Evolutionary conservation across 2,888 invertebrate genomes (phyloP), one percentile per base, ranked within the genome.

Genomic region (Diarsia dahlii): DNA sequence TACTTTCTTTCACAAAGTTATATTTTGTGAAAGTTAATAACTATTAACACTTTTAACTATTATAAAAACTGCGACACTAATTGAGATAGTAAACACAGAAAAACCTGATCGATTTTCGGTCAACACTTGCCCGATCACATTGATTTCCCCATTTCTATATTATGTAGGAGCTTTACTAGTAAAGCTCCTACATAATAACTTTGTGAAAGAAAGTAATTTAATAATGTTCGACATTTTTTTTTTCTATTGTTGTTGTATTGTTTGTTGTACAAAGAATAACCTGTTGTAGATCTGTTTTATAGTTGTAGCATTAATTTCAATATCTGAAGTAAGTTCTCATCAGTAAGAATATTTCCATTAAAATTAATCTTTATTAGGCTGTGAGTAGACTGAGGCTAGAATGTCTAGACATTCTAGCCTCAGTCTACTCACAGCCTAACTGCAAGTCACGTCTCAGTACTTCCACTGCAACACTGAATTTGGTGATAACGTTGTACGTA

Each of bases 401-500:
- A n/a, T n/a, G n/a, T n/a, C n/a, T n/a, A 72, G 15, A 20, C 23
- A 12, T 23, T 13, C 28, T 45, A n/a, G 18, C 18, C 34, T 45
- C 50, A 23, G 0, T 52, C 28, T 50, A 39, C 28, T n/a, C 20
- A 65, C 50, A 23, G 20, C 20, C 34, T 58, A 15, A 48, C 46
- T 62, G 45, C 13, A n/a, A 15, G 60, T 66, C 79, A 78, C 78
- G 80, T 66, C 1, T 62, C 28, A 50, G 46, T 58, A 45, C 71
- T 72, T 66, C 65, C 18, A 66, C 56, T 63, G 78, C 70, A 78
- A 50, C 54, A 48, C 15, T 62, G 66, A 62, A 63, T 66, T 56
- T 60, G 62, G 48, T 60, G 60, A 62, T 79, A 62, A 54, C 62
- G 45, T 62, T 71, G 45, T 73, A 72, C 39, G 45, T 78, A 78